A percentile compares a stretch with the other conserved stretches of the same genome.
Evolutionary conservation across 2,113 vertebrate species (phyloP).

Genomic region (Syrmaticus mikado): DNA sequence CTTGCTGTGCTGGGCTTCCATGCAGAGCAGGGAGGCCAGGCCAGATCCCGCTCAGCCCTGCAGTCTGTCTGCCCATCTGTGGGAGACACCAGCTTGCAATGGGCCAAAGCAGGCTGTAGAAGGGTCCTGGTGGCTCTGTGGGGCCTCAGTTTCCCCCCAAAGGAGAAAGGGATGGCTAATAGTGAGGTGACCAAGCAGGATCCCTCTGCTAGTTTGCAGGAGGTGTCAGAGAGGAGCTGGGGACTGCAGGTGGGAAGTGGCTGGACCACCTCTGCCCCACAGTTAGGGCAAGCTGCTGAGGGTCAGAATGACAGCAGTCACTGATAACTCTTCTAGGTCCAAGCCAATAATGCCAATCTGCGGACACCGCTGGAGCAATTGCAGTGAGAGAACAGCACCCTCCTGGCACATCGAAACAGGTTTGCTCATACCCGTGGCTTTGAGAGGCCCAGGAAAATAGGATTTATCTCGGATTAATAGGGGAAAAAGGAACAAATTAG

Average conservation of each 20-base stretch:
- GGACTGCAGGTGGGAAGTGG: too few relatives aligned
- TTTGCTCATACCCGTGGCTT: neutral
- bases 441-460: neutral
- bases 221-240: neutral
- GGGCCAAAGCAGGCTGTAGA: neutral
- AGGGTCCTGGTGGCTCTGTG: neutral
- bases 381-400: rapidly evolving
- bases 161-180: neutral
- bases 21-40: neutral
- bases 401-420: neutral
- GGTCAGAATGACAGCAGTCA: neutral
- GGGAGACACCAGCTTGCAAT: neutral
- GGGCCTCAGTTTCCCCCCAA: neutral
- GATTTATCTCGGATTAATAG: neutral
- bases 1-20: neutral
- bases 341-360: neutral
- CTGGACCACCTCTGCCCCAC: neutral
- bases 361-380: rapidly evolving
- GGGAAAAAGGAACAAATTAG: neutral
- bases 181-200: neutral
- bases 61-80: neutral
- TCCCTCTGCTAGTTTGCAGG: neutral
- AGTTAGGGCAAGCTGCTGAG: rapidly evolving
- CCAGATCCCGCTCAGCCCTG: neutral
- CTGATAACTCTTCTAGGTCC: neutral